These are phyloP conservation scores for Agrochola macilenta DNA, from an alignment of 2,888 invertebrate genomes.

Conservation along the genomic window DNA sequence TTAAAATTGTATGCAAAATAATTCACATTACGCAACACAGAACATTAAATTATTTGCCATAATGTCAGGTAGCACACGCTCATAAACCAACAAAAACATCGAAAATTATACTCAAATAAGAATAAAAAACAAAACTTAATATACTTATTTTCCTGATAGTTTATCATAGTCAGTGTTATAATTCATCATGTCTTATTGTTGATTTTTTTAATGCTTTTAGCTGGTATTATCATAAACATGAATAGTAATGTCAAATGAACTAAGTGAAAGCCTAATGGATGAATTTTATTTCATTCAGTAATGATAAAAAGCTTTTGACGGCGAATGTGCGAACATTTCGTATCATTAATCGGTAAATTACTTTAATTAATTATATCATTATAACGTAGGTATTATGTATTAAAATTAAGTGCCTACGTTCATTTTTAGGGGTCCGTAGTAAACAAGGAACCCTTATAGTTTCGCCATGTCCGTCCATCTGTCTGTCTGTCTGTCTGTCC, in stretches of 20 bases:
- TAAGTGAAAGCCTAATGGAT: conserved; percentile 44
- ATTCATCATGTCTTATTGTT: conserved; percentile 41
- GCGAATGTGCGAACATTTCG: background rate
- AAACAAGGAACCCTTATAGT: too few species aligned
- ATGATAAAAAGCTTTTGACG: conserved; percentile 17
- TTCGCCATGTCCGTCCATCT: too few species aligned
- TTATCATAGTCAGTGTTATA: conserved; percentile 31
- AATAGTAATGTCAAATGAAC: conserved; percentile 32
- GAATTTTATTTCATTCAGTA: conserved; percentile 24
- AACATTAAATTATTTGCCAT: too few species aligned
- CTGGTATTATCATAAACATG: conserved; percentile 5
- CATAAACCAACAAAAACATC: too few species aligned
- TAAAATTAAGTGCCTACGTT: too few species aligned
- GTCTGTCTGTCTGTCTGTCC: too few species aligned
- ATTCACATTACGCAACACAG: too few species aligned
- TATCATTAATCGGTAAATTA: background rate
- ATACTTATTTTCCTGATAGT: conserved; percentile 10
- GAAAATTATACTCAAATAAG: too few species aligned
- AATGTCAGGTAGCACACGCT: too few species aligned
- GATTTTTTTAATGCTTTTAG: conserved; percentile 23
- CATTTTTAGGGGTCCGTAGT: too few species aligned
- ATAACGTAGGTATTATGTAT: background rate
- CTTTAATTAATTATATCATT: background rate
- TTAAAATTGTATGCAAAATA: too few species aligned
- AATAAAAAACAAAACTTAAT: too few species aligned